phyloP scores from a whole-genome alignment of 2,113 vertebrate species.

The Dicaeum eximium region DNA sequence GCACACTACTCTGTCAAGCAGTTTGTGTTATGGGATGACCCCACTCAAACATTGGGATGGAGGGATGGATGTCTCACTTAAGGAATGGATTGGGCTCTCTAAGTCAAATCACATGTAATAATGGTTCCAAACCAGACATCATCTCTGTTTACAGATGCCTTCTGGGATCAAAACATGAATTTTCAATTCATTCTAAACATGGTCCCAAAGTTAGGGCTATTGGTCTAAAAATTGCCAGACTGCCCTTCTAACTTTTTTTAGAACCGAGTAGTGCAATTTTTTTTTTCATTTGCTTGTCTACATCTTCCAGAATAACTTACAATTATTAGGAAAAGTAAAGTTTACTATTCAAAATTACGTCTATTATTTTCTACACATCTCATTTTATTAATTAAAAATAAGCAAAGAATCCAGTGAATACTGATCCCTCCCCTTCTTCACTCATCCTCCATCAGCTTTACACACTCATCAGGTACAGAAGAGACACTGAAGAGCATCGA shows the following conservation, averaged over 20 bases:
- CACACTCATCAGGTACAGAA: not conserved
- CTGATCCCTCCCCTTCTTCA: not conserved
- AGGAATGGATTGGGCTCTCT: not conserved
- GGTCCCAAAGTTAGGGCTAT: not conserved
- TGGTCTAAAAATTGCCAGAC: not conserved
- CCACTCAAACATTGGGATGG: rapidly evolving
- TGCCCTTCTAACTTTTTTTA: not conserved
- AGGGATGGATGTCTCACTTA: not conserved
- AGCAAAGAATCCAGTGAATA: not conserved
- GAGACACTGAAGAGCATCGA: not conserved
- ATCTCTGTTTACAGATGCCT: not conserved
- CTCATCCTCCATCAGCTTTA: not conserved
- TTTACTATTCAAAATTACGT: not conserved
- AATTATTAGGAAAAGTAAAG: not conserved
- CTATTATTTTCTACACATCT: rapidly evolving
- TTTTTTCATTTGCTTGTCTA: not conserved
- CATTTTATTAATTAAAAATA: not conserved
- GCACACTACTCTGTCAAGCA: not conserved
- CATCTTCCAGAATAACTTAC: not conserved
- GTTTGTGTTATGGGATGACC: not conserved
- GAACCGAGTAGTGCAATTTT: not conserved
- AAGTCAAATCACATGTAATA: not conserved
- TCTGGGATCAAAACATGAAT: not conserved
- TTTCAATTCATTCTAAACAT: not conserved
- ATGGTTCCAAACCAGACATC: not conserved